These are phyloP conservation scores for Latrodectus elegans DNA, from an alignment of 2,888 invertebrate species.

Conservation along the genomic window DNA sequence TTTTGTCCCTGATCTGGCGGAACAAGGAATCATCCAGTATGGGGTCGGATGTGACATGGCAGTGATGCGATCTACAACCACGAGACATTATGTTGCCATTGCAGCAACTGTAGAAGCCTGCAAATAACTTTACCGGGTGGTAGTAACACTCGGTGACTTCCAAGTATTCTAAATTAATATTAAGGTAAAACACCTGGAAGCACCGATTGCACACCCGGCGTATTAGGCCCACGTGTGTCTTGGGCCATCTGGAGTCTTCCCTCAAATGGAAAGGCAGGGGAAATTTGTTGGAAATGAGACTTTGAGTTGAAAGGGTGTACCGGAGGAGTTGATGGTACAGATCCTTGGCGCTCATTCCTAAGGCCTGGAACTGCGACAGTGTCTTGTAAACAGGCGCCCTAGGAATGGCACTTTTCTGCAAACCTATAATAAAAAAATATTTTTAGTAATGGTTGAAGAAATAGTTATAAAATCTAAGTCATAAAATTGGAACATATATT, in stretches of 20 bases:
- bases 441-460: no score
- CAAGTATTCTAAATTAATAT: background rate
- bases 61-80: background rate
- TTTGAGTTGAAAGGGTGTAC: background rate
- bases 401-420: no score
- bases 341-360: background rate
- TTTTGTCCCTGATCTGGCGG: background rate
- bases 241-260: background rate
- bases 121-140: background rate
- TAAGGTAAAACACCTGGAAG: background rate
- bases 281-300: background rate
- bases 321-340: background rate
- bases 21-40: background rate
- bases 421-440: no score
- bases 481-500: no score
- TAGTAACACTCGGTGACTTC: background rate
- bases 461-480: no score
- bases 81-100: accelerated
- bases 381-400: no score
- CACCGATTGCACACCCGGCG: background rate
- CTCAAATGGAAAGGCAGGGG: background rate
- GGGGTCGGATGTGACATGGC: background rate
- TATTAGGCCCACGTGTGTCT: no score
- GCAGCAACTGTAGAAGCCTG: background rate
- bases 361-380: background rate